Evolutionary conservation across 2,888 invertebrate genomes (phyloP).

Genomic region (Carterocephalus palaemon): DNA sequence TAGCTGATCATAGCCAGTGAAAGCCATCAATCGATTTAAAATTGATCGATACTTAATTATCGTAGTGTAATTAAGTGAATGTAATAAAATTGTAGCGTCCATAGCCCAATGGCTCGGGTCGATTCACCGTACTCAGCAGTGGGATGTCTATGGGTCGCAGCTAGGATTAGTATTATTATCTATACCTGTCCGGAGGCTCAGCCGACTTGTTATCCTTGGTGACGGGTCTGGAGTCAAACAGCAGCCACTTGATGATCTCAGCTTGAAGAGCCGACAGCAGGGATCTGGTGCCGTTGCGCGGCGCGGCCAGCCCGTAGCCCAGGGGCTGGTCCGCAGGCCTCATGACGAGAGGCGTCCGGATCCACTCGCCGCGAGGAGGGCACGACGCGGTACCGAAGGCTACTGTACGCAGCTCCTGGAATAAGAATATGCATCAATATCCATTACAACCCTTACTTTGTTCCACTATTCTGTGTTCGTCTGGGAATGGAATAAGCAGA

Average conservation of each 20-base stretch:
- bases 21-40: too few species aligned
- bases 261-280: conserved; percentile 84
- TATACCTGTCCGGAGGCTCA: conserved; percentile 78
- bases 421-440: conserved; percentile 6
- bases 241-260: conserved; percentile 82
- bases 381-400: conserved; percentile 83
- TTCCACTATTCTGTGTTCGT: background rate
- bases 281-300: conserved; percentile 82
- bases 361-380: conserved; percentile 86
- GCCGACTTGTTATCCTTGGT: conserved; percentile 69
- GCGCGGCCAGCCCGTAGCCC: conserved; percentile 82
- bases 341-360: conserved; percentile 82
- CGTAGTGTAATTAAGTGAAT: too few species aligned
- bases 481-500: too few species aligned
- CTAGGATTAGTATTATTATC: too few species aligned
- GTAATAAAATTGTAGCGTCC: too few species aligned
- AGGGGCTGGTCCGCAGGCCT: conserved; percentile 77
- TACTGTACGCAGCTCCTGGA: conserved; percentile 80
- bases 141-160: too few species aligned
- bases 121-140: too few species aligned
- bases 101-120: too few species aligned
- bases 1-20: too few species aligned
- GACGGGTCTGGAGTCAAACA: conserved; percentile 78
- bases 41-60: too few species aligned
- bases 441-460: too few species aligned